phyloP scores from a whole-genome alignment of 1,140 invertebrate genomes.

The Drosophila trapezifrons region DNA sequence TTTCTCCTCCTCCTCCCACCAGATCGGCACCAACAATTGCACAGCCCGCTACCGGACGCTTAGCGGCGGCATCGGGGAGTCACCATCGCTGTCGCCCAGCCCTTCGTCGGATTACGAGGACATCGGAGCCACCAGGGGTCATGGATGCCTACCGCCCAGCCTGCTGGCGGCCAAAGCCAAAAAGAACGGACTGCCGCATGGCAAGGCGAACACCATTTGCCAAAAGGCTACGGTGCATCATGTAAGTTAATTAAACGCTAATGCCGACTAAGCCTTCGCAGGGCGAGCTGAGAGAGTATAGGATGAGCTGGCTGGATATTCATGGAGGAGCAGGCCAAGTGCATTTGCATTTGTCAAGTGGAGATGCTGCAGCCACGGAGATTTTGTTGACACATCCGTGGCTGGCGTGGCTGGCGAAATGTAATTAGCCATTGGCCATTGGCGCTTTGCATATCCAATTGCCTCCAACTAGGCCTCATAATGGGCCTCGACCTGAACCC shows the following conservation, averaged over 20 bases:
- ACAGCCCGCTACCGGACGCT: conserved; percentile 82
- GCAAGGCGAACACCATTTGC: conserved; percentile 83
- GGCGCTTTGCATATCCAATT: conserved; percentile 74
- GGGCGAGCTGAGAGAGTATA: background rate
- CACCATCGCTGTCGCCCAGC: conserved; percentile 82
- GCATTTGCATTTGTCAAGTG: conserved; percentile 46
- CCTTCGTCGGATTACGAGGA: conserved; percentile 84
- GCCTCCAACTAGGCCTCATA: conserved; percentile 30
- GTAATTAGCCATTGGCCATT: conserved; percentile 69
- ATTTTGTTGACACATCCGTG: conserved; percentile 58
- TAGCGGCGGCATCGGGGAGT: conserved; percentile 82
- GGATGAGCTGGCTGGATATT: conserved; percentile 2
- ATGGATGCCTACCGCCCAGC: conserved; percentile 71
- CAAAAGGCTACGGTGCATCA: conserved; percentile 84
- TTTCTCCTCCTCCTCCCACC: conserved; percentile 15
- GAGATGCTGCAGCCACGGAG: conserved; percentile 25
- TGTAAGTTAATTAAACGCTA: conserved; percentile 83
- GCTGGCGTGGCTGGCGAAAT: conserved; percentile 43
- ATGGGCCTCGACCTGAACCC: conserved; percentile 37
- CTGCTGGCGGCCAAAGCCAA: conserved; percentile 75
- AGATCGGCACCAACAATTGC: conserved; percentile 84
- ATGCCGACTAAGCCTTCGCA: conserved; percentile 17
- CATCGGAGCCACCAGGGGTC: conserved; percentile 75
- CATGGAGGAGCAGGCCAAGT: conserved; percentile 8
- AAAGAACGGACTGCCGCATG: conserved; percentile 81